phyloP scores from a whole-genome alignment of 1,140 invertebrate species.

The Drosophila yakuba region DNA sequence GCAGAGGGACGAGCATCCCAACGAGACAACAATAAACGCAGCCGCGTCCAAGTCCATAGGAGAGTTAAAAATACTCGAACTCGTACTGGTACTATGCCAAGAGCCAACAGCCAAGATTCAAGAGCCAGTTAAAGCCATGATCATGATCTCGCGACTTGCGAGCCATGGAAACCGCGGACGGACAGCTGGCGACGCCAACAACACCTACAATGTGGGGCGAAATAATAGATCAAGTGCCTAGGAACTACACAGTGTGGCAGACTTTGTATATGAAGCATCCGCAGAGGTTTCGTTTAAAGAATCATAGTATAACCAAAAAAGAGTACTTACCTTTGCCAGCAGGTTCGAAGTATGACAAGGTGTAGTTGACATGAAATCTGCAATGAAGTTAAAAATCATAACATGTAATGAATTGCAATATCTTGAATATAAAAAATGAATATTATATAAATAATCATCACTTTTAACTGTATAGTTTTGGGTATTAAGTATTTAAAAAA shows the following conservation, averaged over 20 bases:
- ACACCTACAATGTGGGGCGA: slow-evolving; percentile 17
- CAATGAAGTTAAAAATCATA: too few species aligned
- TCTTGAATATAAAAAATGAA: too few species aligned
- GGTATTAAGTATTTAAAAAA: too few species aligned
- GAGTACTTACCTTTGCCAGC: background rate
- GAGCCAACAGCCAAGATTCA: slow-evolving; percentile 72
- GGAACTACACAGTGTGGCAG: too few species aligned
- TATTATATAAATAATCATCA: too few species aligned
- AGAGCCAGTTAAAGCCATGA: slow-evolving; percentile 83
- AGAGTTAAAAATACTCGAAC: slow-evolving; percentile 77
- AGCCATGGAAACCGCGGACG: slow-evolving; percentile 63
- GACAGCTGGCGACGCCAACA: slow-evolving; percentile 50
- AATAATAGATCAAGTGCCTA: slow-evolving; percentile 1
- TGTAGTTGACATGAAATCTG: too few species aligned
- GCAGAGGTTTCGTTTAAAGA: background rate
- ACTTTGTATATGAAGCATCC: background rate
- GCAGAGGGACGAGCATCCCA: slow-evolving; percentile 33
- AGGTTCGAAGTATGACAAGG: too few species aligned
- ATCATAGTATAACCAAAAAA: background rate
- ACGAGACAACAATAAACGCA: slow-evolving; percentile 79
- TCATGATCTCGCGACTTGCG: slow-evolving; percentile 79
- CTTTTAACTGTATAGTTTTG: too few species aligned
- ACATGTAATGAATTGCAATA: too few species aligned
- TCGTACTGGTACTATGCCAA: slow-evolving; percentile 42
- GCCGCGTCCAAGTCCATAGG: slow-evolving; percentile 28